Percentiles rank a stretch among this genome's conserved stretches.
Evolutionary conservation across 1,140 invertebrate species (phyloP).

Genomic region (Helicoverpa armigera): DNA sequence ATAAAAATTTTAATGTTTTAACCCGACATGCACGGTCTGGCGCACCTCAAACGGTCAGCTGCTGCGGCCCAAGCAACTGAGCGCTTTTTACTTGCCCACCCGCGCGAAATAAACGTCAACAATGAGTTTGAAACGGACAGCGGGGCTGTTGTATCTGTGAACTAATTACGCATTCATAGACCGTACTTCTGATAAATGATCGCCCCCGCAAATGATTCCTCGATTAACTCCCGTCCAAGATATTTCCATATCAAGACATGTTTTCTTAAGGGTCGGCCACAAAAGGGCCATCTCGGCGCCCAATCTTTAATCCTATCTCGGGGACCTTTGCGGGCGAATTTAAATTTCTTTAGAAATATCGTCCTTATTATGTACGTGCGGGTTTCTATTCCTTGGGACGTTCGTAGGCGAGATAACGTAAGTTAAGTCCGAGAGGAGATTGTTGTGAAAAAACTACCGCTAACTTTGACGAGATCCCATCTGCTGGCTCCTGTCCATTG

Average conservation of each 20-base stretch:
- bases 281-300: conserved; percentile 84
- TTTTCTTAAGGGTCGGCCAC: conserved; percentile 85
- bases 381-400: conserved; percentile 85
- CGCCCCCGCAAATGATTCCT: conserved; percentile 82
- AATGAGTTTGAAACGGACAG: conserved; percentile 62
- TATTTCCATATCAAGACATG: conserved; percentile 86
- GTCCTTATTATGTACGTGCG: conserved; percentile 86
- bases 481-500: conserved; percentile 56
- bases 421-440: conserved; percentile 86
- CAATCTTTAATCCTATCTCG: conserved; percentile 87
- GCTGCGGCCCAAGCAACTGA: conserved; percentile 67
- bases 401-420: conserved; percentile 85
- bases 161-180: conserved; percentile 79
- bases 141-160: conserved; percentile 58
- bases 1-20: conserved; percentile 80
- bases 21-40: conserved; percentile 70
- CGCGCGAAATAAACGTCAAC: conserved; percentile 75
- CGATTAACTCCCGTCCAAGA: conserved; percentile 79
- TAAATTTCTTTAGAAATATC: conserved; percentile 87
- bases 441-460: conserved; percentile 85
- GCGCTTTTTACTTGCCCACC: conserved; percentile 71
- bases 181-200: conserved; percentile 76
- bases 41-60: conserved; percentile 73
- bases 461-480: conserved; percentile 81
- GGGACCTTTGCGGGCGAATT: conserved; percentile 86